Evolutionary conservation across 53 echinoderm and acorn worm genomes (phyloP), one percentile per base, ranked within the genome.

Genomic region (Henricia sp.): DNA sequence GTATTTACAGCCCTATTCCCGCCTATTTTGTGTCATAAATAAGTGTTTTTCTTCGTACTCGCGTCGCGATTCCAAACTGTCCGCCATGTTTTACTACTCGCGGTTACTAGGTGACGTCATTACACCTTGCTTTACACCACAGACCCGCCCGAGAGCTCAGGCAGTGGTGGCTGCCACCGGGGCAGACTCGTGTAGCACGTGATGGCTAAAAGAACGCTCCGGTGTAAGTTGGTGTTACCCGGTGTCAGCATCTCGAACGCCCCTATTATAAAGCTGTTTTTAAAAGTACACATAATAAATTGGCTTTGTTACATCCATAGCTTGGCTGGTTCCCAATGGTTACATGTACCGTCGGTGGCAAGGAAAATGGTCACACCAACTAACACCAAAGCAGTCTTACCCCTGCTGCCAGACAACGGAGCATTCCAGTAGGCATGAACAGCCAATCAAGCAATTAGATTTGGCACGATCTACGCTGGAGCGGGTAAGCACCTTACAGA

Each of bases 361-460:
- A 68, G 68, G 68, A 68, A 65, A 65, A 65, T 65, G 82, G 83
- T 44, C 42, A 93, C 91, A 84, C 91, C 93, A 0, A 93, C 91
- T 44, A 93, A 74, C 82, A 8, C 88, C 90, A 2, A 93, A n/a
- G n/a, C 75, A 35, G 88, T 21, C 37, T 88, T 85, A n/a, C 88
- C 67, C 17, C 93, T 91, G 21, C 37, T 70, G 33, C 85, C 28
- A 13, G 29, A 58, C 26, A 30, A 28, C 27, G 58, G 26, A 24
- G 29, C 13, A 13, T 26, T 58, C 58, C 58, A 58, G 58, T 58
- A 30, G 58, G 13, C 26, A 58, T 58, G 58, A 58, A 58, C 58
- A 58, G 58, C 58, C 58, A 58, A 58, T 58, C 27, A 25, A 25
- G 29, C 14, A 26, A 30, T 30, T 58, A 6, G 26, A 26, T 25